Conservation (phyloP, 2,113 vertebrate genomes). For the Delphinus delphis region DNA sequence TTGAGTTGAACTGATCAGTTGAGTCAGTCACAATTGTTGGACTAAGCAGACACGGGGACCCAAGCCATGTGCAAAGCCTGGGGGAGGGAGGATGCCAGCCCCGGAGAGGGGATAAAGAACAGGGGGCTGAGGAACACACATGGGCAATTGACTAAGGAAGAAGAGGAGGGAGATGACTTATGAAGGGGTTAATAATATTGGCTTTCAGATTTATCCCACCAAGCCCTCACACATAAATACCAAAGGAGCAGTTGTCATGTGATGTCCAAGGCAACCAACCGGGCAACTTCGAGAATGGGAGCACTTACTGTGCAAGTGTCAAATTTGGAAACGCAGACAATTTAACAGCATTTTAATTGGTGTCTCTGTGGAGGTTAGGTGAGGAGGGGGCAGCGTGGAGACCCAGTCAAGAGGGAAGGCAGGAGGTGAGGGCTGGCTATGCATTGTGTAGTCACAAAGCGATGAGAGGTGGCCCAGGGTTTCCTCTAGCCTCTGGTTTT, state of each 20-base stretch:
- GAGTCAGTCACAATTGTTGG: not conserved
- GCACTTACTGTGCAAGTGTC: not conserved
- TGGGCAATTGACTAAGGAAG: not conserved
- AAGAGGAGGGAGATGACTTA: not conserved
- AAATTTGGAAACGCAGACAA: not conserved
- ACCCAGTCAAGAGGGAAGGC: fast-evolving
- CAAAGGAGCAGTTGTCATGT: not conserved
- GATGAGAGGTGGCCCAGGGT: not conserved
- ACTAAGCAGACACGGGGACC: not conserved
- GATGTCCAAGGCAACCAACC: not conserved
- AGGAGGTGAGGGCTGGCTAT: not conserved
- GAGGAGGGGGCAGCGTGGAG: not conserved
- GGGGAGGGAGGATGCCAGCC: not conserved
- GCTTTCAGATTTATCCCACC: not conserved
- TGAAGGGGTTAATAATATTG: not conserved
- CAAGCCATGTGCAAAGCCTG: not conserved
- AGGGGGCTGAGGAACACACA: not conserved
- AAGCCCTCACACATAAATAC: not conserved
- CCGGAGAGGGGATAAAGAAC: not conserved
- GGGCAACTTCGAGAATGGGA: not conserved
- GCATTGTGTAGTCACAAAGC: too few species aligned
- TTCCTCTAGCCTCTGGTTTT: not conserved
- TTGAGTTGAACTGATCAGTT: not conserved
- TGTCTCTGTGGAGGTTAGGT: not conserved
- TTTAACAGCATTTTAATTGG: not conserved